These are phyloP conservation scores for Oryctes rhinoceros DNA, from an alignment of 1,140 invertebrate genomes.

Conservation along the genomic window DNA sequence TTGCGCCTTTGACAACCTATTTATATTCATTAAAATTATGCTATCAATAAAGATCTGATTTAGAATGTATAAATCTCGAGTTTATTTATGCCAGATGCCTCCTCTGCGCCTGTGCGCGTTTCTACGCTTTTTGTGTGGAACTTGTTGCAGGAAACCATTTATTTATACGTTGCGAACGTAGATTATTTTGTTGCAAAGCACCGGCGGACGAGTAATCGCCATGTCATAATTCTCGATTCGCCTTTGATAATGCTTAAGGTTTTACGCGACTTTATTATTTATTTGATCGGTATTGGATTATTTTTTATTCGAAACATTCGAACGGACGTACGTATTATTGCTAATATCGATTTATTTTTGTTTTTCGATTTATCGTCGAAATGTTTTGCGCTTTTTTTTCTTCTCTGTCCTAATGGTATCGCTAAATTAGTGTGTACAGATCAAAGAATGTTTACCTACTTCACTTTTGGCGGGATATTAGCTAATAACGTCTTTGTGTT, in stretches of 20 bases:
- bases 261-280: neutral
- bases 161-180: neutral
- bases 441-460: neutral
- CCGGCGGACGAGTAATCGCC: conserved; percentile 6
- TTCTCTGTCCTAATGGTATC: neutral
- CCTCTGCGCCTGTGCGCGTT: neutral
- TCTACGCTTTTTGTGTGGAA: neutral
- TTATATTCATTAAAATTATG: conserved; percentile 16
- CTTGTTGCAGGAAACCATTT: conserved; percentile 14
- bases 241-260: neutral
- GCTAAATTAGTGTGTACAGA: neutral
- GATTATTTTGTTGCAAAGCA: conserved; percentile 10
- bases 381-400: neutral
- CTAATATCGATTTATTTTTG: conserved; percentile 1
- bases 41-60: conserved; percentile 6
- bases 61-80: conserved; percentile 5
- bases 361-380: conserved; percentile 5
- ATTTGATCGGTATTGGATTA: neutral
- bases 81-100: neutral
- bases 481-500: neutral
- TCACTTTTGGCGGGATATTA: neutral
- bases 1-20: conserved; percentile 4
- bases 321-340: neutral
- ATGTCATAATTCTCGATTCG: neutral
- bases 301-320: neutral